Evolutionary conservation across 2,888 invertebrate species (phyloP).

Genomic region (Dryomyza anilis): DNA sequence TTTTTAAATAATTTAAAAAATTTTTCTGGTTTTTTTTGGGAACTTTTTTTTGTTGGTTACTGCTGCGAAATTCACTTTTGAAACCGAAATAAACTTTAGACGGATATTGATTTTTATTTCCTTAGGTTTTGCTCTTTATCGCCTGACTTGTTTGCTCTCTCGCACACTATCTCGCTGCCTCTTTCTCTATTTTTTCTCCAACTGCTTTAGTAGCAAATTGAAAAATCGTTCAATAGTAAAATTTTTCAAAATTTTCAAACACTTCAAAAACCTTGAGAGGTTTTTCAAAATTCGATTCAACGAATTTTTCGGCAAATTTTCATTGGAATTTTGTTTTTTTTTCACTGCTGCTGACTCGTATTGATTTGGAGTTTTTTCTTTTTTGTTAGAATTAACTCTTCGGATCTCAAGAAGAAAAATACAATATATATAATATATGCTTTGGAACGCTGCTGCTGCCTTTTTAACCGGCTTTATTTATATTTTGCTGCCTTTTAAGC

Average conservation of each 20-base stretch:
- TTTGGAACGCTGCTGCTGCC: conserved; percentile 29
- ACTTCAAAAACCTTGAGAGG: too few relatives aligned
- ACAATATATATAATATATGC: conserved; percentile 5
- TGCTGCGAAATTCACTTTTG: conserved; percentile 30
- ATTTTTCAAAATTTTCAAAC: conserved; percentile 4
- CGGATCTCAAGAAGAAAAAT: too few relatives aligned
- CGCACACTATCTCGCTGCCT: neutral
- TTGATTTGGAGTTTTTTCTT: neutral
- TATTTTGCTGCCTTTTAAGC: conserved; percentile 38
- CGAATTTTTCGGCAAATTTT: neutral
- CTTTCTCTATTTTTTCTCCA: neutral
- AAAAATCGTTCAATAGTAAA: neutral
- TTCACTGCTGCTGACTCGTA: neutral
- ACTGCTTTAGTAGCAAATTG: neutral
- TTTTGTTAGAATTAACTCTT: too few relatives aligned
- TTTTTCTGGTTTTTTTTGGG: too few relatives aligned
- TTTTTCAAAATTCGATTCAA: too few relatives aligned
- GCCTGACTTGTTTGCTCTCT: neutral
- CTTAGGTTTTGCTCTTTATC: neutral
- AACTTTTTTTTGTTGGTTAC: neutral
- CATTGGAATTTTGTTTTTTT: neutral
- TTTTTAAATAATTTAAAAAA: too few relatives aligned
- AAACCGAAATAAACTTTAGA: conserved; percentile 62
- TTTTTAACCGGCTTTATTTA: conserved; percentile 37
- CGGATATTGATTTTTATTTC: conserved; percentile 59